Percentiles rank a stretch among this genome's conserved stretches.
These are phyloP conservation scores for Lucinisca nassula DNA, from an alignment of 2,888 invertebrate genomes.

Conservation along the genomic window DNA sequence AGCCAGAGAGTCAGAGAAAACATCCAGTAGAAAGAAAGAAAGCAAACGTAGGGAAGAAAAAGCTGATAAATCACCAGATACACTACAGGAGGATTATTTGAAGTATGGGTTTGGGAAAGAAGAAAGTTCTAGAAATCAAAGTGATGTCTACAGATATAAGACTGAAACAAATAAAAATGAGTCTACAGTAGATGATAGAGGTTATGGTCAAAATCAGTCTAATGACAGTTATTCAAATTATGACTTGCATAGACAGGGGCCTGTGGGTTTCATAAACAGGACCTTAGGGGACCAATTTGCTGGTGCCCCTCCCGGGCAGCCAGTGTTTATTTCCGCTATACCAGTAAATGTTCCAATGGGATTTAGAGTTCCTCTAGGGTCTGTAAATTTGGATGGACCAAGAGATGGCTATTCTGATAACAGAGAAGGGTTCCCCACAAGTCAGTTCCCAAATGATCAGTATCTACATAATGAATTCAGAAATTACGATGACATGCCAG, in stretches of 20 bases:
- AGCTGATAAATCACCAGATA: background rate
- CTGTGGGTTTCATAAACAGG: background rate
- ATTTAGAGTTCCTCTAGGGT: background rate
- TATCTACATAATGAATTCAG: background rate
- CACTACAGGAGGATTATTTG: background rate
- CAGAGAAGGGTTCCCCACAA: background rate
- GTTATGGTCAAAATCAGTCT: background rate
- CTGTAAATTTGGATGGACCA: background rate
- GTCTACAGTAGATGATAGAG: background rate
- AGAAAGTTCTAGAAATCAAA: background rate
- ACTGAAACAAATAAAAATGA: background rate
- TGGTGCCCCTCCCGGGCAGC: background rate
- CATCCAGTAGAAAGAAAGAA: background rate
- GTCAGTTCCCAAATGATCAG: background rate
- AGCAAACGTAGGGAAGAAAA: background rate
- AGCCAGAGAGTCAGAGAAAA: no score
- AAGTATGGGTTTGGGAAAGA: background rate
- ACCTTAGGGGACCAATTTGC: background rate
- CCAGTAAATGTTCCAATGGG: background rate
- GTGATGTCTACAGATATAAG: background rate
- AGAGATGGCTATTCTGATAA: background rate
- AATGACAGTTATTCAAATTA: background rate
- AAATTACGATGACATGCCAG: background rate
- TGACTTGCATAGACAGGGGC: background rate
- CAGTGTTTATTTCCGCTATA: background rate